Evolutionary conservation across 2,113 vertebrate species (phyloP).

Genomic region (Notiomystis cincta): DNA sequence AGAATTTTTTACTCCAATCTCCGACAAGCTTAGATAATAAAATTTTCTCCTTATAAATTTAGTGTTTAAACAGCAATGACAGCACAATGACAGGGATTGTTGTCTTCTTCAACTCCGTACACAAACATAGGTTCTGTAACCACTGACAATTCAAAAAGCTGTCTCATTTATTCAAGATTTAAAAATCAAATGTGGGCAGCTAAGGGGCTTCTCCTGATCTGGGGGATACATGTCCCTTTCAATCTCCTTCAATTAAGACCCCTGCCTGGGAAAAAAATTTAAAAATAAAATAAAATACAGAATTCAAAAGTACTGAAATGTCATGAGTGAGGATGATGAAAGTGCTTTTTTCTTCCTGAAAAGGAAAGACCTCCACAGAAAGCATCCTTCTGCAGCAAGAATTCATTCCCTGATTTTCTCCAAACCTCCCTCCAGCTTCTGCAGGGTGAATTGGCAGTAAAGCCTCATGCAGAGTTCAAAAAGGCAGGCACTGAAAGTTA

Average conservation of each 20-base stretch:
- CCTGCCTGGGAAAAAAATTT: not conserved
- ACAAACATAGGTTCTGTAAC: not conserved
- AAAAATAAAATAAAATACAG: not conserved
- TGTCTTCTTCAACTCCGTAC: not conserved
- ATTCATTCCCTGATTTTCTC: not conserved
- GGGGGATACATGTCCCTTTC: not conserved
- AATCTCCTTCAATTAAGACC: not conserved
- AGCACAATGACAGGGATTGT: not conserved
- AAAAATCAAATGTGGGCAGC: not conserved
- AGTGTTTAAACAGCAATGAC: not conserved
- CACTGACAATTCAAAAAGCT: not conserved
- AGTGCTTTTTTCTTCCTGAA: not conserved
- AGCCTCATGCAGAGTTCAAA: not conserved
- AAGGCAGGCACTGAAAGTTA: not conserved
- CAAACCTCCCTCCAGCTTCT: not conserved
- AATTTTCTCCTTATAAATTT: not conserved
- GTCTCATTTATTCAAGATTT: not conserved
- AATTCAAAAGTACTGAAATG: not conserved
- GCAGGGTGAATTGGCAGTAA: not conserved
- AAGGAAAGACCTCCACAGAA: not conserved
- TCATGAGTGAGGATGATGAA: not conserved
- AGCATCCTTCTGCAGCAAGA: not conserved
- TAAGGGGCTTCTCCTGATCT: not conserved
- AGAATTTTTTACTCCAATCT: not conserved
- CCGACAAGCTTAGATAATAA: not conserved